Conservation (phyloP, 2,113 vertebrate species). For the Jacana jacana region DNA sequence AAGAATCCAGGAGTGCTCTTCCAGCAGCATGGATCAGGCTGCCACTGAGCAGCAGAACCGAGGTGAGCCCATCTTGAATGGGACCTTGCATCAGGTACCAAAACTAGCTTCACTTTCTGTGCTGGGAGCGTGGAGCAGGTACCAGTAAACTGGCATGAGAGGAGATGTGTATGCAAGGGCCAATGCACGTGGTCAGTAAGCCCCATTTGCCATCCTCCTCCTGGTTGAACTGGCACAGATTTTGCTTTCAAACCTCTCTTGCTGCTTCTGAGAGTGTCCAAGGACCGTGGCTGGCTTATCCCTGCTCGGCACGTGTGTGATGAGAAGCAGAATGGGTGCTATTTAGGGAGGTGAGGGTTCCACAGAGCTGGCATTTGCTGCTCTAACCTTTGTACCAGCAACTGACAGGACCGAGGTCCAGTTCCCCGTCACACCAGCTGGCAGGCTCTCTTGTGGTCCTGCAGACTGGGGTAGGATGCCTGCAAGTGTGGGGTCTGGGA, state of each 20-base stretch:
- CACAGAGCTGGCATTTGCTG: not conserved
- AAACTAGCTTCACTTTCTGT: rapidly evolving
- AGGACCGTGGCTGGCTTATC: not conserved
- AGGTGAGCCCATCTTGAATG: not conserved
- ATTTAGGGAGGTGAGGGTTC: not conserved
- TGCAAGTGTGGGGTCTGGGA: not conserved
- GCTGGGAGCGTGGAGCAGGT: not conserved
- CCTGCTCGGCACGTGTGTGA: not conserved
- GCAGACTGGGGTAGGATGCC: not conserved
- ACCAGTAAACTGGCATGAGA: not conserved
- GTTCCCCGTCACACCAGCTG: not conserved
- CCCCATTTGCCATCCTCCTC: not conserved
- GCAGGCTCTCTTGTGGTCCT: not conserved
- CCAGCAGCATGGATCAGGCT: not conserved
- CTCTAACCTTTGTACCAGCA: not conserved
- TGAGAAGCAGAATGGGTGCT: not conserved
- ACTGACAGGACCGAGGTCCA: not conserved
- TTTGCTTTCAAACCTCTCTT: not conserved
- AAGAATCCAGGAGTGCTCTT: not conserved
- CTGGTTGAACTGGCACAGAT: not conserved
- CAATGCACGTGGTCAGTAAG: rapidly evolving
- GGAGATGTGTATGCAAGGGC: not conserved
- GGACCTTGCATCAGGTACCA: not conserved
- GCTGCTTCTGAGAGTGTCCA: not conserved
- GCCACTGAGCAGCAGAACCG: not conserved